phyloP scores from a whole-genome alignment of 2,888 invertebrate genomes.

The Apamea sordens region DNA sequence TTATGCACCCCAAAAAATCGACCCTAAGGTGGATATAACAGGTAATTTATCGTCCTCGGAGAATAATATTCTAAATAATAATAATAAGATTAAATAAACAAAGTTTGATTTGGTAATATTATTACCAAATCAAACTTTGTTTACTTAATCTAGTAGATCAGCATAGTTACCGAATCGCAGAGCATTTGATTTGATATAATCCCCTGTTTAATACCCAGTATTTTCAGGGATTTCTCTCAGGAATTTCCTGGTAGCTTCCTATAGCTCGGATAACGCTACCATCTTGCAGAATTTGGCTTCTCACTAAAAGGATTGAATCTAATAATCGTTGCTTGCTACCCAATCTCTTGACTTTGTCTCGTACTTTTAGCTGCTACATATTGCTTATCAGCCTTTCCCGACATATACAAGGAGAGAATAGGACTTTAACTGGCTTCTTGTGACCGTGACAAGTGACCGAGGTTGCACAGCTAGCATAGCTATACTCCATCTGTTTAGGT shows the following conservation, averaged over 20 bases:
- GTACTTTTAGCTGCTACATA: neutral
- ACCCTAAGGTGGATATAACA: too few species aligned
- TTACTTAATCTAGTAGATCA: neutral
- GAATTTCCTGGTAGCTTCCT: neutral
- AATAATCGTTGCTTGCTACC: neutral
- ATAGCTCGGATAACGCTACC: neutral
- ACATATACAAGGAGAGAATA: neutral
- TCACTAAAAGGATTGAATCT: too few species aligned
- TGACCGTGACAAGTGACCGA: slow-evolving; percentile 24
- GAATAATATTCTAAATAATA: too few species aligned
- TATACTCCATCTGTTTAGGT: too few species aligned
- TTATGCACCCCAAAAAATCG: too few species aligned
- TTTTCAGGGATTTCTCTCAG: neutral
- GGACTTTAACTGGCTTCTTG: slow-evolving; percentile 20
- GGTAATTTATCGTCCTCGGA: neutral
- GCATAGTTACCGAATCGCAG: neutral
- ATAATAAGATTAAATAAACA: too few species aligned
- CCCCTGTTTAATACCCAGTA: neutral
- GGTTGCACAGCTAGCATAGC: neutral
- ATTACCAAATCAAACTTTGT: neutral
- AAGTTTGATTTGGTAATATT: too few species aligned
- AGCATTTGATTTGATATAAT: neutral
- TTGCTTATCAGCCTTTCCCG: neutral
- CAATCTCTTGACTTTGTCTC: neutral
- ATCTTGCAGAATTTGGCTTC: neutral